Base-by-base conservation (phyloP, 2,888 invertebrate genomes). In the Esperia sulphurella region DNA sequence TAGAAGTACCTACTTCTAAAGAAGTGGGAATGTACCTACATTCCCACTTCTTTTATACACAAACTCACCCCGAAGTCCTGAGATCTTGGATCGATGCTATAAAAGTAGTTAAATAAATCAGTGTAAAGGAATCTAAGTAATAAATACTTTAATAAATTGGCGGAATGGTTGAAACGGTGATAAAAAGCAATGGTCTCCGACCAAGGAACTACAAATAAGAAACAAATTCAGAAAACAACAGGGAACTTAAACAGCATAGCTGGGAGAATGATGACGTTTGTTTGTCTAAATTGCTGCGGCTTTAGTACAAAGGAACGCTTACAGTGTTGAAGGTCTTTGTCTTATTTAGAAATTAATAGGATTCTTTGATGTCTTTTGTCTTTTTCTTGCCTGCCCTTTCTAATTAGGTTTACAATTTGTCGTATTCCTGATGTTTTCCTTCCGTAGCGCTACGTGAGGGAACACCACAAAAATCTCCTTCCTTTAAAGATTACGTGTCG, bases 401-500 rank as follows among this genome's bases (percentile, higher is more conserved):
- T 45, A 41, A 50, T 46, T 45, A 45, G 29, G 43, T 46, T 44
- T 44, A 41, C 46, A 46, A 46, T 50, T 46, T 45, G 43, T 40
- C 50, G 40, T 40, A 14, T 43, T 35, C 35, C 29, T 41, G 14
- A 35, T 46, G 35, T 43, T 45, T 42, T 35, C 37, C 35, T 43
- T 42, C 14, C 8, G n/a, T 31, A 12, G 30, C 28, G 38, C n/a
- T 35, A 43, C 35, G 43, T 43, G 14, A 43, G 33, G 21, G 39
- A 30, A 46, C 48, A 48, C 43, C 48, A 40, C 40, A 40, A 35
- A 21, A 13, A 41, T 46, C 43, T 49, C 29, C 39, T 37, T 43
- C 29, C 43, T 37, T n/a, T 37, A 45, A 45, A 51, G 35, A 42
- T 45, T 41, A 47, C 56, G 58, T 54, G 49, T 46, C 52, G 53